These are phyloP conservation scores for Boloria selene DNA, from an alignment of 2,888 invertebrate species.

Conservation along the genomic window DNA sequence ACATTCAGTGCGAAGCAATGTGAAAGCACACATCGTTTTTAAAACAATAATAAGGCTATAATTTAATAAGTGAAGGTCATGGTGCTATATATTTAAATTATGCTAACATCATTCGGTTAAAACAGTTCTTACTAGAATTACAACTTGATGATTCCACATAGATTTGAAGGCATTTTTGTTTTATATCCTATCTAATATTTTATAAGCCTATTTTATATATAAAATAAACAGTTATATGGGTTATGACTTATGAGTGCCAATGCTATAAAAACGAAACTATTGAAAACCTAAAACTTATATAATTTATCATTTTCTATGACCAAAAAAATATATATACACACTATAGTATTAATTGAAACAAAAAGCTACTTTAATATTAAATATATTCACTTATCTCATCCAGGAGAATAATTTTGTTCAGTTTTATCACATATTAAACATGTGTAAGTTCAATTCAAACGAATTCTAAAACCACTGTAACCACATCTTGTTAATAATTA, in stretches of 20 bases:
- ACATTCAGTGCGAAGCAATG: slow-evolving; percentile 9
- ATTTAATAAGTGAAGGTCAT: slow-evolving; percentile 11
- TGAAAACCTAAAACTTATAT: slow-evolving; percentile 20
- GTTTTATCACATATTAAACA: slow-evolving; percentile 38
- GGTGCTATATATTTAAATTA: slow-evolving; percentile 9
- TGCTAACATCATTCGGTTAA: slow-evolving; percentile 11
- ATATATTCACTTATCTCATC: slow-evolving; percentile 28
- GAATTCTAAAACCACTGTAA: slow-evolving; percentile 29
- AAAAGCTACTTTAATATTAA: slow-evolving; percentile 27
- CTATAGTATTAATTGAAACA: slow-evolving; percentile 28
- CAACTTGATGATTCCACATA: slow-evolving; percentile 8
- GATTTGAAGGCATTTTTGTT: slow-evolving; percentile 14
- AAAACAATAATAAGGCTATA: background rate
- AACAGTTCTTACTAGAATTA: slow-evolving; percentile 13
- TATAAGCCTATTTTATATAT: slow-evolving; percentile 16
- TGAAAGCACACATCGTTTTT: background rate
- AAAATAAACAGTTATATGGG: slow-evolving; percentile 16
- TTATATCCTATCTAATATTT: slow-evolving; percentile 35
- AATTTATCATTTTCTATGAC: slow-evolving; percentile 19
- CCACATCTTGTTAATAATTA: slow-evolving; percentile 35
- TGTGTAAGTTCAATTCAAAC: slow-evolving; percentile 30
- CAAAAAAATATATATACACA: slow-evolving; percentile 23
- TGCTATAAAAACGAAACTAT: slow-evolving; percentile 16
- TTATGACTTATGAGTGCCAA: slow-evolving; percentile 9
- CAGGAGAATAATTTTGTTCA: slow-evolving; percentile 34